Base-by-base conservation (phyloP, 2,113 vertebrate genomes). In the Cryptotis parvus region DNA sequence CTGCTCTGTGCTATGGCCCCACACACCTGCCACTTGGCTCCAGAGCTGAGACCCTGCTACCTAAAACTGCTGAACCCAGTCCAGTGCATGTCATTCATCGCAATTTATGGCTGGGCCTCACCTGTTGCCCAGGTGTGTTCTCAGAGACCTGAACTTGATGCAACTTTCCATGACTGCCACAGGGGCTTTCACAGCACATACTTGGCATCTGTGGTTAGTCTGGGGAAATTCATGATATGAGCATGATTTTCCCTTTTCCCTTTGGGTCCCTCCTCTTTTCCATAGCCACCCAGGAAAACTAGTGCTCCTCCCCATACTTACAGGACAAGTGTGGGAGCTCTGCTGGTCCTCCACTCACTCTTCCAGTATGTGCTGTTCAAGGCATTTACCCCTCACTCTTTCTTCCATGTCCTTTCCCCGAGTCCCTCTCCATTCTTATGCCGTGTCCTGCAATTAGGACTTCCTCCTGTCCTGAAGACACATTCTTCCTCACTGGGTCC, bases 291-390 rank as follows among this genome's bases (percentile, higher is more conserved):
- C 22, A 18, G 27, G 29, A 26, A 86, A 66, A 39, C 66, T 35
- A 69, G 26, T n/a, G 12, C 27, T 16, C 63, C 31, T 45, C 52
- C 31, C 20, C 12, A 39, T 3, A 6, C 29, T 33, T 3, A 37
- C 1, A 43, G 15, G 33, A 26, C 15, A 33, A 11, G 2, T 39
- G 24, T 9, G 0, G 0, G 75, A 33, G 9, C 22, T 79, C 84
- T 29, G n/a, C 31, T 74, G 79, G 43, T 3, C 61, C 11, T 33
- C 49, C 29, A 58, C 24, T 37, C 31, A 37, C 29, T 29, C 18
- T 2, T 84, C 63, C 68, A 31, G 27, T 55, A 26, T 18, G 55
- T 58, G n/a, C 43, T 61, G 43, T 43, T n/a, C 66, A 9, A 15
- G 33, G 76, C 58, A 52, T 72, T 88, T 37, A 37, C 45, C 39